A percentile compares a stretch with the other conserved stretches of the same genome.
Conservation (phyloP, 2,888 invertebrate species). For the Prionchulus punctatus region DNA sequence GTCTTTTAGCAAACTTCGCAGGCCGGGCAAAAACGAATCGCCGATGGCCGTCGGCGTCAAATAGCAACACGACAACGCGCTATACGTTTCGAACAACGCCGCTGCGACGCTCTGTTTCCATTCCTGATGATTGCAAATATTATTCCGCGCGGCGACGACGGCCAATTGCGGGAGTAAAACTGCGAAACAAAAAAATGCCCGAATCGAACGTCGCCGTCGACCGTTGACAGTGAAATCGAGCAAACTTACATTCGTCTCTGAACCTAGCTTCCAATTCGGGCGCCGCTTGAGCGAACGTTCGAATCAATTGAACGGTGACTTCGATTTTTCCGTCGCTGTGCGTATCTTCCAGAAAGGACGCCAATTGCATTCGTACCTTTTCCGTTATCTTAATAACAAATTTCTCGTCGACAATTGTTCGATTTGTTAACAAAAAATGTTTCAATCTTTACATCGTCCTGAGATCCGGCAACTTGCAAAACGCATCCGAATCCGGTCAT, state of each 20-base stretch:
- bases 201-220: too few species aligned
- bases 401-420: too few species aligned
- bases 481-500: slow-evolving; percentile 48
- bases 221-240: neutral
- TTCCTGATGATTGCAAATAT: neutral
- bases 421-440: too few species aligned
- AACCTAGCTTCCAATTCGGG: slow-evolving; percentile 45
- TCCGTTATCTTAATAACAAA: slow-evolving; percentile 31
- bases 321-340: slow-evolving; percentile 32
- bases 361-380: slow-evolving; percentile 36
- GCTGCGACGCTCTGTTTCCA: slow-evolving; percentile 42
- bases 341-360: slow-evolving; percentile 36
- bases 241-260: slow-evolving; percentile 45
- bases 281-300: slow-evolving; percentile 46
- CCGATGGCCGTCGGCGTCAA: slow-evolving; percentile 13
- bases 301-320: slow-evolving; percentile 45
- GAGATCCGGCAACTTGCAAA: slow-evolving; percentile 35
- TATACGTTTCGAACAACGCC: slow-evolving; percentile 49
- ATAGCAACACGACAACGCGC: slow-evolving; percentile 41
- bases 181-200: too few species aligned
- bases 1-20: slow-evolving; percentile 6
- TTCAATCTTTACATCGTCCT: slow-evolving; percentile 38
- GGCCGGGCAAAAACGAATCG: slow-evolving; percentile 11
- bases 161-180: slow-evolving; percentile 48
- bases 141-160: slow-evolving; percentile 42